Evolutionary conservation across 2,113 vertebrate species (phyloP).

Genomic region (Himantopus leucocephalus): DNA sequence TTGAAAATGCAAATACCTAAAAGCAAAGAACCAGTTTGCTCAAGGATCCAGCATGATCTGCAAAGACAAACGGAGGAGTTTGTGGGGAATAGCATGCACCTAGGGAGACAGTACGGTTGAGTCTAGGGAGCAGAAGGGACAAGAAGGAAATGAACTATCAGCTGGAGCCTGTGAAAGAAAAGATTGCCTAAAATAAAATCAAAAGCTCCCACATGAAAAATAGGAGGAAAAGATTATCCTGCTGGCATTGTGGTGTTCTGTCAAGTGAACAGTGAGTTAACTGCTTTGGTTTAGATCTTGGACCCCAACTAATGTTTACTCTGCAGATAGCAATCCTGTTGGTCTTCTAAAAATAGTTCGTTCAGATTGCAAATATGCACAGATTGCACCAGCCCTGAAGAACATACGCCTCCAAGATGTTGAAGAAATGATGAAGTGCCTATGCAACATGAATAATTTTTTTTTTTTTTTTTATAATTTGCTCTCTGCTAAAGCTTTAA

Average conservation of each 20-base stretch:
- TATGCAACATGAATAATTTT: background rate
- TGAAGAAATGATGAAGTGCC: background rate
- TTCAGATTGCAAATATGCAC: constrained; percentile 7
- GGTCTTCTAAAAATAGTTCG: constrained; percentile 1
- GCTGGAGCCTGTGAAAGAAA: background rate
- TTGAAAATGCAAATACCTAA: constrained; percentile 22
- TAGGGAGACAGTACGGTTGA: background rate
- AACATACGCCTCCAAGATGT: background rate
- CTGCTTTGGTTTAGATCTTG: constrained; percentile 18
- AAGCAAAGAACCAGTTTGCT: background rate
- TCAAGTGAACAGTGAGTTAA: background rate
- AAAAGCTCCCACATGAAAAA: background rate
- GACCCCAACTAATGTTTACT: background rate
- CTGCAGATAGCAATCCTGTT: background rate
- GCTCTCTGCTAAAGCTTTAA: background rate
- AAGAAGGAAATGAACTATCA: background rate
- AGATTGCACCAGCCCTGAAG: background rate
- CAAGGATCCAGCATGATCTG: background rate
- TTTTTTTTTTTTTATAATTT: background rate
- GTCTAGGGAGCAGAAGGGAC: background rate
- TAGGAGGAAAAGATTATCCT: background rate
- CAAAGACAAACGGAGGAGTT: background rate
- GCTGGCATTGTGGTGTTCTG: background rate
- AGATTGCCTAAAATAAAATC: background rate
- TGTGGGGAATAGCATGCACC: background rate